Evolutionary conservation across 2,797 vertebrate species (phyloP).

Genomic region (Bradypodion pumilum): DNA sequence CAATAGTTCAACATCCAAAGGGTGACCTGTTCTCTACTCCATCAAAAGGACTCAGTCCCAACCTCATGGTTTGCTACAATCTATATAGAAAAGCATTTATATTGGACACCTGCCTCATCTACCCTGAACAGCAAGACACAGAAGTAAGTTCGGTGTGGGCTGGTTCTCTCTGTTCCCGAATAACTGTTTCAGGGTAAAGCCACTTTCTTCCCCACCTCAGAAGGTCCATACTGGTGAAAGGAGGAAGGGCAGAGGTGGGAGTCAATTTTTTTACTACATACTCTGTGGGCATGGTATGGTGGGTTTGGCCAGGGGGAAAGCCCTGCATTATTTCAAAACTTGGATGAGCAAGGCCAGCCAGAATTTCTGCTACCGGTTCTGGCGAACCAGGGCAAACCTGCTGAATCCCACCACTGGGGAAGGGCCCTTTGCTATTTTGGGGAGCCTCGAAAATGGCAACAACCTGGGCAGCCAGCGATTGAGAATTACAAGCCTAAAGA

Average conservation of each 20-base stretch:
- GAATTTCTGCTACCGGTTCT: no score
- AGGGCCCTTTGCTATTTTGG: not conserved
- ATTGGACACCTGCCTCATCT: not conserved
- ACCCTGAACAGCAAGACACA: not conserved
- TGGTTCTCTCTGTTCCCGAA: not conserved
- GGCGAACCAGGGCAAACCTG: no score
- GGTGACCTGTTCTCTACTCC: not conserved
- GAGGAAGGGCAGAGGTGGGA: no score
- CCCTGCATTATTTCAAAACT: no score
- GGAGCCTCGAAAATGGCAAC: not conserved
- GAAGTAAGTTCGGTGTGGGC: not conserved
- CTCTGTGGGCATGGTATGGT: no score
- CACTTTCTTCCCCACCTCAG: not conserved
- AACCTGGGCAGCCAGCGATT: not conserved
- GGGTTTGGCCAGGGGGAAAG: no score
- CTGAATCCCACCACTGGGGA: not conserved
- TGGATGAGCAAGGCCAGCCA: no score
- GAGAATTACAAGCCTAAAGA: not conserved
- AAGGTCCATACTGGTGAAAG: no score
- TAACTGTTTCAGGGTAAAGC: not conserved
- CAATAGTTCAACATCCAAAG: not conserved
- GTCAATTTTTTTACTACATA: no score
- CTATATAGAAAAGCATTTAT: not conserved
- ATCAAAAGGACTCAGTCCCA: not conserved
- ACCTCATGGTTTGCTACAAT: not conserved